These are phyloP conservation scores for Gonatopus flavifemur DNA, from an alignment of 1,140 invertebrate genomes.

Conservation along the genomic window DNA sequence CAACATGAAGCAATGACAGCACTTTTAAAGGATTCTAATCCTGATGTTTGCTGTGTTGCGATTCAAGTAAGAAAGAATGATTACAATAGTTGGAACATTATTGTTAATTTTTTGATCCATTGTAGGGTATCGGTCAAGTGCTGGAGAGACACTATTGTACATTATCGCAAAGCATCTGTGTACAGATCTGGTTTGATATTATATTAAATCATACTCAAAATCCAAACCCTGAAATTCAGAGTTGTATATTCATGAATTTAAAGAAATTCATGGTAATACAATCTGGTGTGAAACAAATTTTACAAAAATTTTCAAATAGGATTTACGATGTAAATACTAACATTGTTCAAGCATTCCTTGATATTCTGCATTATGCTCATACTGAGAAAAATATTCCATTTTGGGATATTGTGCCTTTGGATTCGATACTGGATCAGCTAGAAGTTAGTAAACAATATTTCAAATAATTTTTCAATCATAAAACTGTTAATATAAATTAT, in stretches of 20 bases:
- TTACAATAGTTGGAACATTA: neutral
- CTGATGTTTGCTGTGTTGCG: constrained; percentile 22
- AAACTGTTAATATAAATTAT: neutral
- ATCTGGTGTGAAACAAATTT: constrained; percentile 19
- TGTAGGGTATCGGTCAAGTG: constrained; percentile 19
- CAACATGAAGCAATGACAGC: constrained; percentile 21
- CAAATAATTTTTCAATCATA: neutral
- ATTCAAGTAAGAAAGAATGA: constrained; percentile 25
- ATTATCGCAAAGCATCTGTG: constrained; percentile 11
- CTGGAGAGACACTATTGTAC: constrained; percentile 27
- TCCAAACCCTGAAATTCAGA: constrained; percentile 20
- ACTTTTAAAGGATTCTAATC: constrained; percentile 23
- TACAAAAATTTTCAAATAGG: constrained; percentile 13
- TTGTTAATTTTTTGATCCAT: neutral
- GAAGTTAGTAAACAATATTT: constrained; percentile 17
- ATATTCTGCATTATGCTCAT: constrained; percentile 20
- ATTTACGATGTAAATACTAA: constrained; percentile 18
- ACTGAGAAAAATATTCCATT: constrained; percentile 15
- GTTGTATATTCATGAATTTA: constrained; percentile 16
- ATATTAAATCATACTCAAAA: constrained; percentile 10
- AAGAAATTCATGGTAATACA: too few species aligned
- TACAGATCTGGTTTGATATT: constrained; percentile 21
- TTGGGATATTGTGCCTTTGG: constrained; percentile 22
- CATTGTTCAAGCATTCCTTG: constrained; percentile 22
- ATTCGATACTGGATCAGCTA: constrained; percentile 21